phyloP scores from a whole-genome alignment of 1,140 invertebrate species.

The Coptotermes formosanus region DNA sequence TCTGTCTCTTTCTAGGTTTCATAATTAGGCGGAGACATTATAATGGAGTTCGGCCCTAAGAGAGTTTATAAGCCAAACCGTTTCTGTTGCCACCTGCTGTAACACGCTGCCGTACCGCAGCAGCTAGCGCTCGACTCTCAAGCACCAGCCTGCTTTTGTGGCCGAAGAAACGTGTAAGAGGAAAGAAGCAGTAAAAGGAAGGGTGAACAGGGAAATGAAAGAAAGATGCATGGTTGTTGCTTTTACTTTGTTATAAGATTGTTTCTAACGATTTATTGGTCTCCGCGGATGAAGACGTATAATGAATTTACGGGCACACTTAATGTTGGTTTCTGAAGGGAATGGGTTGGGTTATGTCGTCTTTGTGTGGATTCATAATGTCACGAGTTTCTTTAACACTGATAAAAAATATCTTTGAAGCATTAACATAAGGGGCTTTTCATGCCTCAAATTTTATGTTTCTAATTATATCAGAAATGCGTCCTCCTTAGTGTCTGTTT shows the following conservation, averaged over 20 bases:
- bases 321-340: not conserved
- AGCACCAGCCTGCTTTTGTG: not conserved
- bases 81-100: not conserved
- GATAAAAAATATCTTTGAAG: too few species aligned
- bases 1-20: not conserved
- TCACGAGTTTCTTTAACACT: too few species aligned
- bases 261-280: slow-evolving; percentile 8
- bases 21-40: not conserved
- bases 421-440: too few species aligned
- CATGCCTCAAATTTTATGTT: too few species aligned
- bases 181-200: not conserved
- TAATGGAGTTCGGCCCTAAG: not conserved
- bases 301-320: not conserved
- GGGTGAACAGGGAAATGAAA: slow-evolving; percentile 1
- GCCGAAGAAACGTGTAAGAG: not conserved
- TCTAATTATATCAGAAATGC: too few species aligned
- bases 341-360: not conserved
- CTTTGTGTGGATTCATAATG: not conserved
- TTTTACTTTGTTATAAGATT: slow-evolving; percentile 15
- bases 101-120: too few species aligned
- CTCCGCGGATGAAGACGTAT: not conserved
- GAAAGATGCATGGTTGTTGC: not conserved
- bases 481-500: too few species aligned
- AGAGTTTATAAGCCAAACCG: not conserved
- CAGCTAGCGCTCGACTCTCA: not conserved